These are phyloP conservation scores for Ophiodon elongatus DNA, from an alignment of 2,113 vertebrate genomes.

Conservation along the genomic window DNA sequence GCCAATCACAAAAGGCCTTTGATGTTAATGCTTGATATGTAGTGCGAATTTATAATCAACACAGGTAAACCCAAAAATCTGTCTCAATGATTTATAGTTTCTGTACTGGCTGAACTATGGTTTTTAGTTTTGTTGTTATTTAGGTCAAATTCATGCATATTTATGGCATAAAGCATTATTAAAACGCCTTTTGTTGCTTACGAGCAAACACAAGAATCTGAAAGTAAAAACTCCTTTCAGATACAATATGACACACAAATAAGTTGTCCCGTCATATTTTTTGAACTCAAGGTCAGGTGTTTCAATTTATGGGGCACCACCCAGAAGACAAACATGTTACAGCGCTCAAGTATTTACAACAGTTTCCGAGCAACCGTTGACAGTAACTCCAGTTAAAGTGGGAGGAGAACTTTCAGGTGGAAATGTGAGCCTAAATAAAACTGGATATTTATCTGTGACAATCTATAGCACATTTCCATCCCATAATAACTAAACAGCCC, in stretches of 20 bases:
- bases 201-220: conserved; percentile 9
- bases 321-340: conserved; percentile 61
- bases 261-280: neutral
- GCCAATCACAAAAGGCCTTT: conserved; percentile 74
- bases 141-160: neutral
- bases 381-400: conserved; percentile 6
- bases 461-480: neutral
- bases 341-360: conserved; percentile 31
- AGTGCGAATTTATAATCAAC: conserved; percentile 25
- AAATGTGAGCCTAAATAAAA: neutral
- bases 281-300: conserved; percentile 19
- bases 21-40: conserved; percentile 46
- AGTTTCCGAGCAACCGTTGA: neutral
- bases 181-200: neutral
- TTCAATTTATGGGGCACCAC: conserved; percentile 22
- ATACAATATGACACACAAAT: neutral
- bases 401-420: conserved; percentile 17
- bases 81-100: neutral
- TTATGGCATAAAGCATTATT: neutral
- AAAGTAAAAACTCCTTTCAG: conserved; percentile 6
- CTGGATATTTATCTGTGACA: conserved; percentile 7
- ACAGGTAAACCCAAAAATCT: neutral
- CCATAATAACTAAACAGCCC: conserved; percentile 5
- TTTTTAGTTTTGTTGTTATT: neutral
- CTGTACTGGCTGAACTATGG: neutral